Percentiles rank a stretch among this genome's conserved stretches.
Conservation (phyloP, 2,113 vertebrate species). For the Seriola aureovittata region DNA sequence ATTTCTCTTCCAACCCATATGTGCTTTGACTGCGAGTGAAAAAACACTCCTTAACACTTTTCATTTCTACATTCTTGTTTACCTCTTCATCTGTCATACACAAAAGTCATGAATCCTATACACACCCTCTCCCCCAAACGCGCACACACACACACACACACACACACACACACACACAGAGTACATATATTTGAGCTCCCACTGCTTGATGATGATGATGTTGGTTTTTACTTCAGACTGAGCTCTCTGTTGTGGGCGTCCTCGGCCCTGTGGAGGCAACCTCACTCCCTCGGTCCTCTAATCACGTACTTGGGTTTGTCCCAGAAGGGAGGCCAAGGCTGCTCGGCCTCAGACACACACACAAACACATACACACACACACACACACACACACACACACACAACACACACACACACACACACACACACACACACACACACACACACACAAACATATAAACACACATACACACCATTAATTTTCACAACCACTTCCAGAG, state of each 20-base stretch:
- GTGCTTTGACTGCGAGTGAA: not conserved
- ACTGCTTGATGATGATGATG: slow-evolving; percentile 37
- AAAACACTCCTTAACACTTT: not conserved
- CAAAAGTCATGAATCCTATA: not conserved
- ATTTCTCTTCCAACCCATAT: not conserved
- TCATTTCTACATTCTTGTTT: slow-evolving; percentile 4
- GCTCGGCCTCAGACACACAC: slow-evolving; percentile 35
- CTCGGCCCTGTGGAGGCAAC: slow-evolving; percentile 37
- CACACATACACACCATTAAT: slow-evolving; percentile 46
- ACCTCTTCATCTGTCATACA: not conserved
- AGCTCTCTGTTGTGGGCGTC: slow-evolving; percentile 67
- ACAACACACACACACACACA: slow-evolving; percentile 34
- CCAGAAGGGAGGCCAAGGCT: slow-evolving; percentile 48
- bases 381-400: slow-evolving; percentile 33
- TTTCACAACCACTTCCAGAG: slow-evolving; percentile 56
- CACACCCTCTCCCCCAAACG: not conserved
- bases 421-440: slow-evolving; percentile 28
- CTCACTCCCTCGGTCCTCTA: slow-evolving; percentile 69
- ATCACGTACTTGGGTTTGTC: slow-evolving; percentile 68
- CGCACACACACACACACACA: not conserved
- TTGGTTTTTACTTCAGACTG: slow-evolving; percentile 59
- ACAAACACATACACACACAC: slow-evolving; percentile 20
- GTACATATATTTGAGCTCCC: slow-evolving; percentile 44
- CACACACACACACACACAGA: slow-evolving; percentile 2
- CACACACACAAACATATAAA: slow-evolving; percentile 15